phyloP scores from a whole-genome alignment of 2,113 vertebrate species.

The Saimiri boliviensis region DNA sequence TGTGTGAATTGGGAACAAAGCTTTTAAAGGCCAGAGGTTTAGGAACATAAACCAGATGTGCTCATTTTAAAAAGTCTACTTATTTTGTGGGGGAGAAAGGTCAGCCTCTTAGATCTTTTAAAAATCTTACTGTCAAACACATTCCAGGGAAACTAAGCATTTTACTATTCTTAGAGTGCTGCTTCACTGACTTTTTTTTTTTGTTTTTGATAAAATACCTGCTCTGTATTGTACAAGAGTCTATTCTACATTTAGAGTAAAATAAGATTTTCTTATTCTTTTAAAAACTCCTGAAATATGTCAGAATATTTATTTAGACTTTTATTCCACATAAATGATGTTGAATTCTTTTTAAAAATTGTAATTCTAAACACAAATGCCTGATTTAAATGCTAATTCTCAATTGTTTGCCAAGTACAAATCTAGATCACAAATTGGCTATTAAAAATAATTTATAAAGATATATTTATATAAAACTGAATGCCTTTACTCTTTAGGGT shows the following conservation, averaged over 20 bases:
- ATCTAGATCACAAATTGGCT: constrained; percentile 38
- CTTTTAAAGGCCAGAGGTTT: constrained; percentile 85
- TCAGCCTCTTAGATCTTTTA: constrained; percentile 83
- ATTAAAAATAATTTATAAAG: constrained; percentile 3
- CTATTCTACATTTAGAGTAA: constrained; percentile 35
- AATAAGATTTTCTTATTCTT: constrained; percentile 52
- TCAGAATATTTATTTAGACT: constrained; percentile 52
- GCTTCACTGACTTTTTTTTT: constrained; percentile 52
- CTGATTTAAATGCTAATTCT: constrained; percentile 38
- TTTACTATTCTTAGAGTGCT: constrained; percentile 69
- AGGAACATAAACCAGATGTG: constrained; percentile 89
- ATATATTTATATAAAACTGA: constrained; percentile 19
- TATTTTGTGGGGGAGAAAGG: constrained; percentile 80
- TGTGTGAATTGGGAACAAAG: constrained; percentile 84
- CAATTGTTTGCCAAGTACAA: constrained; percentile 34
- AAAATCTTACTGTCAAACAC: constrained; percentile 81
- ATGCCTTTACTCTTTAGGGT: background rate
- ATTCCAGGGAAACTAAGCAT: constrained; percentile 76
- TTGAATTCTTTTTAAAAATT: constrained; percentile 18
- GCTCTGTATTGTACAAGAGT: constrained; percentile 49
- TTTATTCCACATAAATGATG: constrained; percentile 34
- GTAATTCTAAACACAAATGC: background rate
- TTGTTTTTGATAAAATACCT: constrained; percentile 61
- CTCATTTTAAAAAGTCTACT: constrained; percentile 84
- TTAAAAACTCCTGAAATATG: constrained; percentile 37